These are phyloP conservation scores for Physella acuta DNA, from an alignment of 1,140 invertebrate species.

Conservation along the genomic window DNA sequence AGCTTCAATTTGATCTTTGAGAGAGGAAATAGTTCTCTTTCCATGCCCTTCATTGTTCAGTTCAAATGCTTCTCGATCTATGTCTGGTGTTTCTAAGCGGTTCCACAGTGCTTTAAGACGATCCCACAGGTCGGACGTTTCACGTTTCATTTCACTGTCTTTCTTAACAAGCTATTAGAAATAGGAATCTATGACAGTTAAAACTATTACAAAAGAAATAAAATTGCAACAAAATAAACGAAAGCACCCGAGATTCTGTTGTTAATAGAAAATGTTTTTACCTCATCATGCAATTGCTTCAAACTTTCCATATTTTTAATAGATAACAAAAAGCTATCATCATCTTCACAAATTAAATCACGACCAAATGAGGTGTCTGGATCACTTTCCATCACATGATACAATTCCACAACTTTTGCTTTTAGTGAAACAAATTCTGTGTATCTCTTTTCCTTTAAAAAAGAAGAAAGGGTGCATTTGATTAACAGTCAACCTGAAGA, in stretches of 20 bases:
- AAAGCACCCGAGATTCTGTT: background rate
- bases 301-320: conserved; percentile 48
- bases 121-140: conserved; percentile 54
- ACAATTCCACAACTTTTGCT: conserved; percentile 40
- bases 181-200: background rate
- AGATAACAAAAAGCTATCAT: conserved; percentile 44
- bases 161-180: conserved; percentile 40
- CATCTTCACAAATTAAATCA: conserved; percentile 49
- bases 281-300: conserved; percentile 38
- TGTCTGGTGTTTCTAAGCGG: conserved; percentile 65
- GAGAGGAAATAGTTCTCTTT: conserved; percentile 61
- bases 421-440: conserved; percentile 41
- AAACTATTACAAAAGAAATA: background rate
- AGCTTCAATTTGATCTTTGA: conserved; percentile 66
- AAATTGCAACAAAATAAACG: background rate
- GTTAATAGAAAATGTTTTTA: conserved; percentile 24
- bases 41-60: conserved; percentile 62
- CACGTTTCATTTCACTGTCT: conserved; percentile 36
- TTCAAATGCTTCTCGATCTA: conserved; percentile 63
- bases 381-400: conserved; percentile 42
- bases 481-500: too few relatives aligned
- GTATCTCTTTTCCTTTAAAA: conserved; percentile 38
- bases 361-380: conserved; percentile 50
- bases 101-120: conserved; percentile 67
- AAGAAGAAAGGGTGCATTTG: too few relatives aligned